Percentiles rank a stretch among this genome's conserved stretches.
Evolutionary conservation across 2,113 vertebrate genomes (phyloP).

Genomic region (Cyanocitta stelleri): DNA sequence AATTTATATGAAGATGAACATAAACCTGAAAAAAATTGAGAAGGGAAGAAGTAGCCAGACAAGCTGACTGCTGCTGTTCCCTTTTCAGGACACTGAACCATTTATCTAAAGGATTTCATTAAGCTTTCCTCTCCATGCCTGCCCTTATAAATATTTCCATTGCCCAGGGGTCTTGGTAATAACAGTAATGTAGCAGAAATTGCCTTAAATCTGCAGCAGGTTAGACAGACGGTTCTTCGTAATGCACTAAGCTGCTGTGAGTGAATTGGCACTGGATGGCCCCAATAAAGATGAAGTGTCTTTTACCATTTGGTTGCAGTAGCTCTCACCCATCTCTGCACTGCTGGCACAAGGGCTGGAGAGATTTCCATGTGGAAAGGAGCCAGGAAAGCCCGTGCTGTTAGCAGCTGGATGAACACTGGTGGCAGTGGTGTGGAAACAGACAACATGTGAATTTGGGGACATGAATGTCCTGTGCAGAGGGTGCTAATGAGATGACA

Average conservation of each 20-base stretch:
- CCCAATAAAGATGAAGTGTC: neutral
- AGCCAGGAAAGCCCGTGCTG: neutral
- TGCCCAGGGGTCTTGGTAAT: slow-evolving; percentile 30
- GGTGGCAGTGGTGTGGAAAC: neutral
- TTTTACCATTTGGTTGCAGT: neutral
- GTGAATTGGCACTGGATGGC: neutral
- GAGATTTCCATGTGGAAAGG: neutral
- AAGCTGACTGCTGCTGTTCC: neutral
- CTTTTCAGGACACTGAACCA: slow-evolving; percentile 1
- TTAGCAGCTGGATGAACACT: neutral
- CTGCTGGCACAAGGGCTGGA: neutral
- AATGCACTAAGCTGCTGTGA: neutral
- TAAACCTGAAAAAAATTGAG: neutral
- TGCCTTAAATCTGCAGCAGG: slow-evolving; percentile 34
- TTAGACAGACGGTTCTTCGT: neutral
- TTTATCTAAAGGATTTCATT: slow-evolving; percentile 46
- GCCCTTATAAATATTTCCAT: slow-evolving; percentile 51
- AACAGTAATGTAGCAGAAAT: slow-evolving; percentile 46
- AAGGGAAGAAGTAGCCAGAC: neutral
- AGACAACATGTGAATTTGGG: neutral
- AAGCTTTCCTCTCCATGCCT: neutral
- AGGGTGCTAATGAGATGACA: neutral
- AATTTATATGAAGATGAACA: neutral
- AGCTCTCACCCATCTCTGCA: neutral
- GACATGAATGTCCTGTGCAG: neutral